Evolutionary conservation across 2,888 invertebrate genomes (phyloP), one percentile per base, ranked within the genome.

Genomic region (Caenorhabditis zanzibari): DNA sequence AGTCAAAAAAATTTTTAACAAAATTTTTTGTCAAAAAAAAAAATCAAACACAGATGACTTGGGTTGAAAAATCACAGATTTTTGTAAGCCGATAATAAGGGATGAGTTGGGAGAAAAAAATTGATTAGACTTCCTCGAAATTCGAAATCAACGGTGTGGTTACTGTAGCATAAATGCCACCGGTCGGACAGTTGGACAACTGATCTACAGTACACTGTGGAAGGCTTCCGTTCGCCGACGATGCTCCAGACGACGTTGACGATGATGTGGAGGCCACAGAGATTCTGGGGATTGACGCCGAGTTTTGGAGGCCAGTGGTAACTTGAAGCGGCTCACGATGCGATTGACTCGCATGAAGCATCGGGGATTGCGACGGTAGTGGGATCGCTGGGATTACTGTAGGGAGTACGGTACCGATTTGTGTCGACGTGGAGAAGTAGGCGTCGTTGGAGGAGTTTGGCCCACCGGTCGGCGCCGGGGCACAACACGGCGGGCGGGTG

Each of bases 71-170:
- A 38, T 38, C 38, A 38, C 38, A 38, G 38, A 38, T 38, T 38
- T 38, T n/a, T n/a, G n/a, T 6, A 38, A 38, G 38, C 38, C 38
- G 38, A 38, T 10, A 38, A 38, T 38, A 38, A n/a, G n/a, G n/a
- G n/a, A 38, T 38, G 38, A 38, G 38, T 38, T 38, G 38, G 12
- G 10, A 12, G 38, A 38, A 38, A 38, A 6, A 12, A 12, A 10
- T 38, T 12, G 10, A 10, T 12, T 71, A 86, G 16, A 87, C 87
- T 56, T 87, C 87, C 73, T 88, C 88, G 63, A 85, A 88, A 14
- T 83, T 86, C 10, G 85, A 83, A 79, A 88, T 88, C 38, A 88
- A 56, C 9, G 88, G 88, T 9, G 88, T 88, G 41, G 86, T 84
- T 9, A 85, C 86, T 2, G 84, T 85, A 10, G 84, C 82, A 28